These are phyloP conservation scores for Crypturellus undulatus DNA, from an alignment of 2,113 vertebrate species.

Conservation along the genomic window DNA sequence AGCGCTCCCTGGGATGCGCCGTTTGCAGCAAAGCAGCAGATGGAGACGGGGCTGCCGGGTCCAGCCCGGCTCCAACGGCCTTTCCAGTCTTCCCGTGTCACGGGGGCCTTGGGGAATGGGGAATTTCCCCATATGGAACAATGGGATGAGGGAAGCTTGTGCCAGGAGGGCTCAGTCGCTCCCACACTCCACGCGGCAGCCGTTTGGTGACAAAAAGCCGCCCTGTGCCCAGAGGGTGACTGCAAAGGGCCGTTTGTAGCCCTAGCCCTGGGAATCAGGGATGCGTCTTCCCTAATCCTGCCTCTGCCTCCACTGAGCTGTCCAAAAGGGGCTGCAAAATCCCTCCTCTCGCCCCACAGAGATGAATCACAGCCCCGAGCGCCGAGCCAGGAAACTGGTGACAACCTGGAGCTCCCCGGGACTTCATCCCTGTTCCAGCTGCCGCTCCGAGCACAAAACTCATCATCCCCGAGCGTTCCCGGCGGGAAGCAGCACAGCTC, in stretches of 20 bases:
- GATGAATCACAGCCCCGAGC: not conserved
- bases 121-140: not conserved
- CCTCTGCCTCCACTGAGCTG: not conserved
- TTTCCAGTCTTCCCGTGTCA: no score
- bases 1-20: fast-evolving
- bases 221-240: not conserved
- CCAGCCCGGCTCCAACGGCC: not conserved
- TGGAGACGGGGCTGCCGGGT: not conserved
- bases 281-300: not conserved
- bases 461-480: not conserved
- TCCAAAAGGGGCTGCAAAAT: not conserved
- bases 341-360: not conserved
- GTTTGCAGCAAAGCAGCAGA: not conserved
- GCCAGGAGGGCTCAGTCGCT: not conserved
- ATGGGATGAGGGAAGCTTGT: no score
- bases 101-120: no score
- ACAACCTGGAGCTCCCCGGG: not conserved
- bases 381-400: not conserved
- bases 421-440: not conserved
- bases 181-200: not conserved
- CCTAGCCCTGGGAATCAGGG: not conserved
- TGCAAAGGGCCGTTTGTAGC: not conserved
- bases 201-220: not conserved
- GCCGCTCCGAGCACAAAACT: not conserved
- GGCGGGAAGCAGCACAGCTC: not conserved